Conservation (phyloP, 2,888 invertebrate genomes). For the Coenonympha arcania region DNA sequence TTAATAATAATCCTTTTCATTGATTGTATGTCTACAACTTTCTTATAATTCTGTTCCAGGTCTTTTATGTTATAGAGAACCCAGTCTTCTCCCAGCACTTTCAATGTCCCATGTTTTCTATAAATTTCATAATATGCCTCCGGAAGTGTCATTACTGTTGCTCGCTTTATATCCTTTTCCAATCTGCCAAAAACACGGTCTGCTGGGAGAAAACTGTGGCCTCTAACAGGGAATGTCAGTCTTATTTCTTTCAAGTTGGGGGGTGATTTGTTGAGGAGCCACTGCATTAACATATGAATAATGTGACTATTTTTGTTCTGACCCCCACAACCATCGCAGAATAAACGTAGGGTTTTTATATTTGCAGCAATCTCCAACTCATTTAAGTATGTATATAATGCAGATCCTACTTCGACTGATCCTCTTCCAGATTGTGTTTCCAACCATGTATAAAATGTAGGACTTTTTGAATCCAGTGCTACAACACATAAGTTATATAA, state of each 20-base stretch:
- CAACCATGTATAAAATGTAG: conserved; percentile 29
- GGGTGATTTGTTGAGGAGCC: conserved; percentile 24
- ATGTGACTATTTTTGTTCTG: conserved; percentile 36
- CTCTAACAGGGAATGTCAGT: conserved; percentile 13
- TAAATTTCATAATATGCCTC: conserved; percentile 1
- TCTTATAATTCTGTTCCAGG: background rate
- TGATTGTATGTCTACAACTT: too few species aligned
- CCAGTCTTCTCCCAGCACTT: background rate
- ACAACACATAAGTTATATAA: conserved; percentile 29
- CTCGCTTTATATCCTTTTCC: background rate
- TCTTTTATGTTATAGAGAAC: background rate
- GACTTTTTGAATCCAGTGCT: conserved; percentile 28
- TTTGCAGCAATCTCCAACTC: conserved; percentile 12
- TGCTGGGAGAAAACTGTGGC: conserved; percentile 19
- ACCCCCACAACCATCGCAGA: conserved; percentile 35
- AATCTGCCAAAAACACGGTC: conserved; percentile 3
- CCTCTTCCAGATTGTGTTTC: conserved; percentile 28
- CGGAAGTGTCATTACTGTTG: background rate
- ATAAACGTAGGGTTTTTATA: conserved; percentile 25
- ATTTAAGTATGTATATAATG: conserved; percentile 9
- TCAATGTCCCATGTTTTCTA: conserved; percentile 1
- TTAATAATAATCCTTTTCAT: too few species aligned
- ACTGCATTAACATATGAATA: conserved; percentile 30
- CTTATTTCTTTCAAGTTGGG: conserved; percentile 2
- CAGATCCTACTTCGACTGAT: conserved; percentile 17